phyloP scores from a whole-genome alignment of 2,113 vertebrate species.

The Hystrix brachyura region DNA sequence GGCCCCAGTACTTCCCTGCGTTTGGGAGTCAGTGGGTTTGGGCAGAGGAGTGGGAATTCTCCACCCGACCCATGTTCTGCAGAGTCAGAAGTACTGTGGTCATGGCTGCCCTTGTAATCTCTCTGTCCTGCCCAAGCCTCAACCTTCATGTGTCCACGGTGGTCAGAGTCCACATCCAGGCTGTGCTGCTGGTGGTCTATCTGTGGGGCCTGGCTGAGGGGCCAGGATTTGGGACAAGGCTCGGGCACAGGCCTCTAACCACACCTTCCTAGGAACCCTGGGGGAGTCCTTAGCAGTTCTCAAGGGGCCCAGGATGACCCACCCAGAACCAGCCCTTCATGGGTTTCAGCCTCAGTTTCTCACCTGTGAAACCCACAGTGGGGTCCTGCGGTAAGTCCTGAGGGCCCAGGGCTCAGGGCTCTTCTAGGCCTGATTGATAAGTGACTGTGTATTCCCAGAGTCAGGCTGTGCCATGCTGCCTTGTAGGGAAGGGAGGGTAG shows the following conservation, averaged over 20 bases:
- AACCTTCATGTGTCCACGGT: not conserved
- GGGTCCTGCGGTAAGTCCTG: not conserved
- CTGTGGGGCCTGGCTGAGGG: not conserved
- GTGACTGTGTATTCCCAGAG: not conserved
- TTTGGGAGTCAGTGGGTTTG: not conserved
- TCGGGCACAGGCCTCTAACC: not conserved
- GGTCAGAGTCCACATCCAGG: not conserved
- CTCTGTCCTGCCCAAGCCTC: not conserved
- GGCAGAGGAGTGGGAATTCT: not conserved
- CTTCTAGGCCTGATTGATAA: not conserved
- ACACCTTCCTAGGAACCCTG: not conserved
- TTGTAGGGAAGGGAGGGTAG: not conserved
- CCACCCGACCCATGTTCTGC: not conserved
- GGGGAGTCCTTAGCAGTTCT: not conserved
- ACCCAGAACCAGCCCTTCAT: not conserved
- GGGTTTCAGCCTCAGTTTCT: not conserved
- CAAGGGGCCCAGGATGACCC: not conserved
- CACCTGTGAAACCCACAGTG: not conserved
- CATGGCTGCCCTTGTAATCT: not conserved
- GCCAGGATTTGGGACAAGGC: not conserved
- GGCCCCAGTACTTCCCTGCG: not conserved
- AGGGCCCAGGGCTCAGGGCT: not conserved
- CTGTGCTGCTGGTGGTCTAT: not conserved
- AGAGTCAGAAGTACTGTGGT: not conserved
- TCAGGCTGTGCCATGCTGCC: not conserved